These are phyloP conservation scores for Galaxias olidus DNA, from an alignment of 2,797 vertebrate genomes.

Conservation along the genomic window DNA sequence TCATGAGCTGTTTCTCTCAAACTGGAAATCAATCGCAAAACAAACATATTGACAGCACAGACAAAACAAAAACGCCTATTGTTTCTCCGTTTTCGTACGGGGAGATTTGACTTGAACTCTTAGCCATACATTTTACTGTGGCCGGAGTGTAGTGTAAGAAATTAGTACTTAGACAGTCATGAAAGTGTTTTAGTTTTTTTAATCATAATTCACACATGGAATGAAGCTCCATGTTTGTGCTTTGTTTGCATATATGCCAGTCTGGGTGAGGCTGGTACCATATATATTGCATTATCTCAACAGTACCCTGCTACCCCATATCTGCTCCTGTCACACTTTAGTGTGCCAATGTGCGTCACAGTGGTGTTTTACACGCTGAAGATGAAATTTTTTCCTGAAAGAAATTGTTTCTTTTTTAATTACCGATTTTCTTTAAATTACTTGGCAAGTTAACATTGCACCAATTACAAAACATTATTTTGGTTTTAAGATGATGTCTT, in stretches of 20 bases:
- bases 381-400: background rate
- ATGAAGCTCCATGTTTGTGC: background rate
- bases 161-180: background rate
- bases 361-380: background rate
- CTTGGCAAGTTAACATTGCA: too few relatives aligned
- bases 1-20: background rate
- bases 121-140: too few relatives aligned
- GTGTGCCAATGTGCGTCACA: background rate
- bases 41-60: slow-evolving; percentile 1
- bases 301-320: slow-evolving; percentile 1
- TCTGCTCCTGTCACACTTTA: background rate
- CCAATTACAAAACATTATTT: too few relatives aligned
- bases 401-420: background rate
- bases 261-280: slow-evolving; percentile 3
- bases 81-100: background rate
- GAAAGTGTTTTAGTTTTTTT: too few relatives aligned
- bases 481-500: too few relatives aligned
- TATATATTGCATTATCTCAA: background rate
- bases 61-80: background rate
- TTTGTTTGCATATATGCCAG: background rate
- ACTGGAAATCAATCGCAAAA: background rate
- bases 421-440: too few relatives aligned
- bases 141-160: slow-evolving; percentile 22
- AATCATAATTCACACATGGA: too few relatives aligned
- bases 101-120: too few relatives aligned